phyloP scores from a whole-genome alignment of 2,888 invertebrate genomes.

The Carpatolechia fugitivella region DNA sequence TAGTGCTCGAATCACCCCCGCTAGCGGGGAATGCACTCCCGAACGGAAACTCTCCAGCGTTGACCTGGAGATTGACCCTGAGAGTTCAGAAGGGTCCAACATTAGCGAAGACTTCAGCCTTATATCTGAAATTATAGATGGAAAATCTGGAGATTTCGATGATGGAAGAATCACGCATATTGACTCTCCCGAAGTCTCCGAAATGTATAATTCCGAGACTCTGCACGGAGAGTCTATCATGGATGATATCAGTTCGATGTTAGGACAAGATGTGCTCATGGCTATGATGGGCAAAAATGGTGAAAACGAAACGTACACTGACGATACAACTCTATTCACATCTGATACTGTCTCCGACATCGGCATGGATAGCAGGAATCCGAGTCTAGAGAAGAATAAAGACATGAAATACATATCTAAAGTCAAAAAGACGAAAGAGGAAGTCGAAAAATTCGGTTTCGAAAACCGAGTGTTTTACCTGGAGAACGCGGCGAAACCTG shows the following conservation, averaged over 20 bases:
- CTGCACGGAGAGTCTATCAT: slow-evolving; percentile 88
- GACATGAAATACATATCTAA: slow-evolving; percentile 78
- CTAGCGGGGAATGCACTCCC: slow-evolving; percentile 63
- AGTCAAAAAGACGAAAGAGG: slow-evolving; percentile 69
- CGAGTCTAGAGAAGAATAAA: slow-evolving; percentile 77
- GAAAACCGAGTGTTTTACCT: slow-evolving; percentile 85
- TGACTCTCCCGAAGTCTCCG: slow-evolving; percentile 90
- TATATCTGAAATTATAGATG: slow-evolving; percentile 83
- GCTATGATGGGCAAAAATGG: slow-evolving; percentile 82
- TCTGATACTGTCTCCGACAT: slow-evolving; percentile 76
- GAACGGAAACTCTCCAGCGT: slow-evolving; percentile 64
- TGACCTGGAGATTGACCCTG: slow-evolving; percentile 74
- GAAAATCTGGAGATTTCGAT: slow-evolving; percentile 61
- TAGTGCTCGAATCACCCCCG: slow-evolving; percentile 53
- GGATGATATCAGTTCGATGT: slow-evolving; percentile 88
- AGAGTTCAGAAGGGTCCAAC: slow-evolving; percentile 81
- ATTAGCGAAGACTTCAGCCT: slow-evolving; percentile 87
- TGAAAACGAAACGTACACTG: slow-evolving; percentile 84
- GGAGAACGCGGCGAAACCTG: slow-evolving; percentile 67
- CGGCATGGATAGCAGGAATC: slow-evolving; percentile 73
- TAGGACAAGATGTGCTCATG: slow-evolving; percentile 83
- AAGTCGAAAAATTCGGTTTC: slow-evolving; percentile 82
- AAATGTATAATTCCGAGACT: slow-evolving; percentile 84
- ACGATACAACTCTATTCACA: slow-evolving; percentile 84
- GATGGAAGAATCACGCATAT: slow-evolving; percentile 86